A percentile compares a stretch with the other conserved stretches of the same genome.
phyloP scores from a whole-genome alignment of 2,888 invertebrate genomes.

The Callyntrura sp. region DNA sequence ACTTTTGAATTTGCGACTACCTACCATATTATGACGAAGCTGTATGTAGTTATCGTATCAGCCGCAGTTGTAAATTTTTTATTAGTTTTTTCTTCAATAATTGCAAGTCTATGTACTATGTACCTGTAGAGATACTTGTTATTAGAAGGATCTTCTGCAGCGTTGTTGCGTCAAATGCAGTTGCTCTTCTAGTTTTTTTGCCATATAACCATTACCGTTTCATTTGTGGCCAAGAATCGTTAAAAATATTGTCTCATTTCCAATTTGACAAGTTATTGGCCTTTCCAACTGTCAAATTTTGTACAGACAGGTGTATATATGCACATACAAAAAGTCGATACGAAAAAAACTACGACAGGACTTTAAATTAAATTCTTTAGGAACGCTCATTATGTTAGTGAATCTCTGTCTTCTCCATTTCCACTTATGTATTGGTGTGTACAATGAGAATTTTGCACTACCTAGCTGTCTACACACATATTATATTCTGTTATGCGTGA shows the following conservation, averaged over 20 bases:
- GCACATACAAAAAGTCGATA: no score
- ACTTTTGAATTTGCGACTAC: not conserved
- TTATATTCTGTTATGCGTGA: not conserved
- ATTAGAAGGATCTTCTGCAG: not conserved
- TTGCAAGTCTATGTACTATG: not conserved
- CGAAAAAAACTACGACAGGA: not conserved
- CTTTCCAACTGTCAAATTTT: slow-evolving; percentile 61
- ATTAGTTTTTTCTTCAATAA: slow-evolving; percentile 52
- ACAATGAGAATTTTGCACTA: not conserved
- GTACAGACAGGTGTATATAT: not conserved
- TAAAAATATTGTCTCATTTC: slow-evolving; percentile 65
- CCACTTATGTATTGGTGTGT: no score
- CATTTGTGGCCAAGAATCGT: slow-evolving; percentile 49
- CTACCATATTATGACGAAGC: not conserved
- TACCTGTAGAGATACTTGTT: not conserved
- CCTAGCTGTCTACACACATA: not conserved
- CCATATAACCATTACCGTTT: not conserved
- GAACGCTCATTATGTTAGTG: not conserved
- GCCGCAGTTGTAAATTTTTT: slow-evolving; percentile 30
- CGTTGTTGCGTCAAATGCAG: not conserved
- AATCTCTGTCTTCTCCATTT: no score
- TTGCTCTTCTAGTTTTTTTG: not conserved
- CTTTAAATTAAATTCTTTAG: slow-evolving; percentile 5
- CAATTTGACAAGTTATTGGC: slow-evolving; percentile 72
- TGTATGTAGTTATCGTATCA: no score